Percentiles rank a stretch among this genome's conserved stretches.
phyloP scores from a whole-genome alignment of 1,140 invertebrate genomes.

The Saxidomus purpurata region DNA sequence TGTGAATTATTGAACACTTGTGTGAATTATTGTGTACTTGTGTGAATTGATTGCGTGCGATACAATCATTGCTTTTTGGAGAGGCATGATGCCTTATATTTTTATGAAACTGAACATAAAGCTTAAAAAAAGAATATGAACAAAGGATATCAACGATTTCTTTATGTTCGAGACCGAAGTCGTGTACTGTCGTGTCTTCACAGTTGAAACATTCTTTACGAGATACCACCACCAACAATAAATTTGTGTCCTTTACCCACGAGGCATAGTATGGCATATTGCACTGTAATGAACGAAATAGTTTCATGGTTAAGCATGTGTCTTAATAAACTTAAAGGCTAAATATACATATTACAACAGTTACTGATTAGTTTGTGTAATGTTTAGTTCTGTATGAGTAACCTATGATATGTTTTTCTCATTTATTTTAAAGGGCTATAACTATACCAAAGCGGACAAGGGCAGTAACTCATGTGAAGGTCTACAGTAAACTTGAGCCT shows the following conservation, averaged over 20 bases:
- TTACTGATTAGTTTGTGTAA: not conserved
- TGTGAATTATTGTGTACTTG: too few species aligned
- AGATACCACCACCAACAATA: not conserved
- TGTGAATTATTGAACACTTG: too few species aligned
- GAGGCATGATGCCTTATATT: too few species aligned
- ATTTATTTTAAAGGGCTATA: too few species aligned
- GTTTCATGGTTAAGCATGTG: not conserved
- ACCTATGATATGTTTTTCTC: not conserved
- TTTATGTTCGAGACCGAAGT: not conserved
- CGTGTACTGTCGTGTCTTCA: not conserved
- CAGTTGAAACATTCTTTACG: not conserved
- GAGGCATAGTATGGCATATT: not conserved
- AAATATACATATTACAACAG: not conserved
- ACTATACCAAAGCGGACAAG: too few species aligned
- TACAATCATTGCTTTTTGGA: too few species aligned
- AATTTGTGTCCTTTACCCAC: constrained; percentile 21
- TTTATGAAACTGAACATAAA: too few species aligned
- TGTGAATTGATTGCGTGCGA: too few species aligned
- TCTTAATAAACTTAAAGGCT: not conserved
- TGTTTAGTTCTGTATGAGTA: not conserved
- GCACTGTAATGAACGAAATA: not conserved
- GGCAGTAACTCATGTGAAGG: too few species aligned
- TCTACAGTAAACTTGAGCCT: too few species aligned
- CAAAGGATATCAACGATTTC: constrained; percentile 32
- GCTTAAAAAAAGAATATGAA: too few species aligned